Base-by-base conservation (phyloP, 2,888 invertebrate species). In the Tipula lateralis region DNA sequence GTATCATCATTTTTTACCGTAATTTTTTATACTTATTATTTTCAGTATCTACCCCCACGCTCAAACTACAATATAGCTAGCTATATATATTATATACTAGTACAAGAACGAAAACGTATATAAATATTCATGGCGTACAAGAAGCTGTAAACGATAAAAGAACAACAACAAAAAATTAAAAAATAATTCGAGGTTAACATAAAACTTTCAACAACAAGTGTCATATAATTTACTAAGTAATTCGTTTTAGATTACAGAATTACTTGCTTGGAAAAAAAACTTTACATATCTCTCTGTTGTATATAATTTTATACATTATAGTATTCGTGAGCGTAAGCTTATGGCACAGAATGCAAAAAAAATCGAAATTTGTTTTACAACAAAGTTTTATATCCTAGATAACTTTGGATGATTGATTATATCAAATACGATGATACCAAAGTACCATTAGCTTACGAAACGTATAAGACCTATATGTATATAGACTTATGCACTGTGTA, bases 181-280 rank as follows among this genome's bases (percentile, higher is more conserved):
- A 44, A 16, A 50, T 16, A 5, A 66, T 66, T 66, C 66, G 66
- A 66, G 66, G 19, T 66, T 66, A 66, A 24, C 24, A 66, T 66
- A 66, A 66, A 66, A 66, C 19, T 66, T 66, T 66, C 24, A 66
- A 24, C 66, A 66, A 66, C 66, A 66, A 66, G 66, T 66, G 66
- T 66, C 66, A 66, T 24, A 66, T 66, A 66, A 66, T 66, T 66
- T 66, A 66, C 66, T 24, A 66, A 66, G 66, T 66, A 66, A 66
- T 66, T 66, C 66, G 24, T 66, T 66, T 66, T 66, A 66, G 24
- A 66, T 66, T 66, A 66, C 66, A 66, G 66, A 66, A 66, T 66
- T 24, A 66, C 24, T 66, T 66, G 24, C 24, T 66, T 24, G 66
- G 24, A 66, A 66, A 66, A 16, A 24, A 66, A 66, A 66, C 66